Evolutionary conservation across 1,140 invertebrate genomes (phyloP).

Genomic region (Latrodectus geometricus): DNA sequence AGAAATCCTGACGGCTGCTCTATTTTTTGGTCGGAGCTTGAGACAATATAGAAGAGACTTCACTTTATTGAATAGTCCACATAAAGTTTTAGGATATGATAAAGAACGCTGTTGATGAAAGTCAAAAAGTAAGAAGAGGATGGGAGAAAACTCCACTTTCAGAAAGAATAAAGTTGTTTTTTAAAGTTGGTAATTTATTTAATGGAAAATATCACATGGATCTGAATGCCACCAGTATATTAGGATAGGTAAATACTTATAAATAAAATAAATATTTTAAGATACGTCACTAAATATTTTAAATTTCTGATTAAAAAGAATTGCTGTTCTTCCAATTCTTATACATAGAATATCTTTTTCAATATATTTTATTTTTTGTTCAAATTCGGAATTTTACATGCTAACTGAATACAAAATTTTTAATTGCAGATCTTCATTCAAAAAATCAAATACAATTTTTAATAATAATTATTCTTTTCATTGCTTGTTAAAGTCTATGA

Average conservation of each 20-base stretch:
- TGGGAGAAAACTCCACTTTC: conserved; percentile 90
- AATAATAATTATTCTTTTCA: background rate
- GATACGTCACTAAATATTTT: too few species aligned
- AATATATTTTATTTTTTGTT: background rate
- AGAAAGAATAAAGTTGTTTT: conserved; percentile 74
- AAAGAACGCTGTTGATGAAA: conserved; percentile 85
- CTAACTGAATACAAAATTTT: background rate
- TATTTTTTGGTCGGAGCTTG: too few species aligned
- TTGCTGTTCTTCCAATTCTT: background rate
- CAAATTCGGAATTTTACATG: background rate
- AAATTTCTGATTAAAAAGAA: background rate
- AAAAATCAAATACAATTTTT: background rate
- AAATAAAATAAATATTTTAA: too few species aligned
- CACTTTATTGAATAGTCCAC: too few species aligned
- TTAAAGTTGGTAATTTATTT: conserved; percentile 88
- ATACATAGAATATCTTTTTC: too few species aligned
- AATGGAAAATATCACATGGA: conserved; percentile 87
- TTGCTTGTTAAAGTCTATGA: too few species aligned
- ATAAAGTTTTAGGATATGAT: conserved; percentile 76
- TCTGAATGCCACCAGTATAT: conserved; percentile 96
- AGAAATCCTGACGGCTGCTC: too few species aligned
- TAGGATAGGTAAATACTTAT: conserved; percentile 80
- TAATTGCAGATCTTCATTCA: background rate
- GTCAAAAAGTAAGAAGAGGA: conserved; percentile 80
- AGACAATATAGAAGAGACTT: too few species aligned